Base-by-base conservation (phyloP, 2,113 vertebrate species). In the Cavia porcellus region DNA sequence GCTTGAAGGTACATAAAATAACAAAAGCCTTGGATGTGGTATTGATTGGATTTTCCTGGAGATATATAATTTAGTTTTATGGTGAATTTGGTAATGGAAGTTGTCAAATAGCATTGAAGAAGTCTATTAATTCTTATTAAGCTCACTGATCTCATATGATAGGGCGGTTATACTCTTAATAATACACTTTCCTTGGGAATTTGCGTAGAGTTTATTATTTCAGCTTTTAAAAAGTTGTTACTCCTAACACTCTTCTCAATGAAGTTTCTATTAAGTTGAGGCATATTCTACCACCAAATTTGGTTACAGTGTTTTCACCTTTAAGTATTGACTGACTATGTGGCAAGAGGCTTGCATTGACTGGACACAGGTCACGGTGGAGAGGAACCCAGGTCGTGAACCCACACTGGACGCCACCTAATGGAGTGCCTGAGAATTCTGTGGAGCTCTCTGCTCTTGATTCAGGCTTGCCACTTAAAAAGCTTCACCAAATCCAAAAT, bases 51-150 rank as follows among this genome's bases (percentile, higher is more conserved):
- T 95, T 97, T 97, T 96, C 83, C 90, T 92, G 35, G 59, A 92
- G 68, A 93, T 87, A 45, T 32, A 55, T 97, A 93, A 88, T 96
- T 96, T 83, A 96, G 66, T 96, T 95, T 98, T 96, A 93, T 89
- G 81, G 72, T 85, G 22, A 95, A 90, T 95, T 98, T 96, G 86
- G 70, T 96, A 95, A 96, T 75, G 61, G 61, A 93, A 80, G 17
- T 92, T 97, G 77, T 92, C 94, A 97, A 92, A 30, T 88, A 90
- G 93, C 47, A 89, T 45, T 95, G 81, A 95, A 90, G 85, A 35
- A 96, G 92, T 95, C 86, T 96, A 96, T 96, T 97, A 97, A 97
- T 97, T 97, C 77, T 86, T 84, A 93, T 96, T 92, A 96, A 74
- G 42, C 94, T 96, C 96, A 93, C 32, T 97, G 77, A 82, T 91